Base-by-base conservation (phyloP, 2,888 invertebrate genomes). In the Gymnoscelis rufifasciata region DNA sequence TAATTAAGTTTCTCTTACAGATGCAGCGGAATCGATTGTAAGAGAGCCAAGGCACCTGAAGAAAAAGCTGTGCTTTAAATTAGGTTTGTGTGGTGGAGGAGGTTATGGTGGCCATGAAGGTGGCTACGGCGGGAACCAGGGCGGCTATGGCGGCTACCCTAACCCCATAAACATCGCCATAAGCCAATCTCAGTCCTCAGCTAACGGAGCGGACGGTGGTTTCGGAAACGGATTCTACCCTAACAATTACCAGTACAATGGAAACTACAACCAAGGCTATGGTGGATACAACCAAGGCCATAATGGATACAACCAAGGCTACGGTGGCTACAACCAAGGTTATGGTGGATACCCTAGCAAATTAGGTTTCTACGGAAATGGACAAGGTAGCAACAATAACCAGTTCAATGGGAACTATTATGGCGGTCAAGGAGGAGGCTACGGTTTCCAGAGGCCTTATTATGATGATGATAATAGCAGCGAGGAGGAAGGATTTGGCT, bases 401-500 rank as follows among this genome's bases (percentile, higher is more conserved):
- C 86, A 84, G 51, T 88, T 79, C 45, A 86, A 87, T 49, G 88
- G 87, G 0, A 86, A 84, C 57, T 83, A 77, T 47, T 73, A 81
- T 39, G 70, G 69, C 7, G 69, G 70, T 24, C 59, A 53, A 8
- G 64, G 61, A 15, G 67, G 70, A 15, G 76, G 77, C 0, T 73
- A 69, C 26, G 74, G 71, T 7, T 73, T 70, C 60, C 74, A 72
- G 52, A 64, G 69, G 10, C 76, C 74, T 6, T 62, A 52, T 27
- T 67, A 57, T 36, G 75, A 75, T 41, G 73, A 68, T 12, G 57
- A 63, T 8, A 60, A 57, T 1, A 59, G 58, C 1, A 50, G 57
- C 10, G 61, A 61, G 27, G 62, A 62, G 14, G 60, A 57, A 10
- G 64, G 59, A 7, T 65, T 63, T 26, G 62, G 63, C 1, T 66